These are phyloP conservation scores for Drosophila atripex DNA, from an alignment of 2,888 invertebrate species.

Conservation along the genomic window DNA sequence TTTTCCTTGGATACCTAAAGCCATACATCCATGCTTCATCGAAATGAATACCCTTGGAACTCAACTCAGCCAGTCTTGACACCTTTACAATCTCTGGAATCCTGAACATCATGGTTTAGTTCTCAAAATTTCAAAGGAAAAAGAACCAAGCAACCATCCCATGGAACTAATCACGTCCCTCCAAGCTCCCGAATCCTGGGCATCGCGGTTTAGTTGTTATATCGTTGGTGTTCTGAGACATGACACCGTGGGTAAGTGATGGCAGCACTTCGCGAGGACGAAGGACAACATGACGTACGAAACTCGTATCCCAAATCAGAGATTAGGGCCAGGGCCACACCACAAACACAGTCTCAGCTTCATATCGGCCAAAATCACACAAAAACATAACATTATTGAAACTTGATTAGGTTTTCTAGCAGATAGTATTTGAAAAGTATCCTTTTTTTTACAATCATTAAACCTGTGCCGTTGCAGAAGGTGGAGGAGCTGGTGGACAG, in stretches of 20 bases:
- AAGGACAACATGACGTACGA: conserved; percentile 11
- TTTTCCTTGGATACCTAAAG: background rate
- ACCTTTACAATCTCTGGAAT: background rate
- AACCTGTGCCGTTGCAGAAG: conserved; percentile 80
- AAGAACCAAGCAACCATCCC: background rate
- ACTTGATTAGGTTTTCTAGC: background rate
- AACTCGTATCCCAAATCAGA: conserved; percentile 7
- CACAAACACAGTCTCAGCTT: background rate
- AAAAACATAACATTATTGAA: conserved; percentile 5
- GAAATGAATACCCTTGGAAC: background rate
- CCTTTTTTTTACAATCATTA: conserved; percentile 33
- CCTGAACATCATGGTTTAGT: too few species aligned
- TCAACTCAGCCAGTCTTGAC: background rate
- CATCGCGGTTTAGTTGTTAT: conserved; percentile 64
- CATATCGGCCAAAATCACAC: background rate
- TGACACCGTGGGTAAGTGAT: conserved; percentile 62
- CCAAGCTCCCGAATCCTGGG: conserved; percentile 17
- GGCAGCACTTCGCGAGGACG: conserved; percentile 34
- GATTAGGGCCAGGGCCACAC: conserved; percentile 1
- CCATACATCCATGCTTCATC: background rate
- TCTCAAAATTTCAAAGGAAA: too few species aligned
- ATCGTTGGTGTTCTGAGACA: conserved; percentile 58
- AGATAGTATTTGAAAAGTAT: background rate
- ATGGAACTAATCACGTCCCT: conserved; percentile 19
- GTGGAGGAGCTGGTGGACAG: conserved; percentile 81